Conservation (phyloP, 2,888 invertebrate species). For the Eugnorisma glareosa region DNA sequence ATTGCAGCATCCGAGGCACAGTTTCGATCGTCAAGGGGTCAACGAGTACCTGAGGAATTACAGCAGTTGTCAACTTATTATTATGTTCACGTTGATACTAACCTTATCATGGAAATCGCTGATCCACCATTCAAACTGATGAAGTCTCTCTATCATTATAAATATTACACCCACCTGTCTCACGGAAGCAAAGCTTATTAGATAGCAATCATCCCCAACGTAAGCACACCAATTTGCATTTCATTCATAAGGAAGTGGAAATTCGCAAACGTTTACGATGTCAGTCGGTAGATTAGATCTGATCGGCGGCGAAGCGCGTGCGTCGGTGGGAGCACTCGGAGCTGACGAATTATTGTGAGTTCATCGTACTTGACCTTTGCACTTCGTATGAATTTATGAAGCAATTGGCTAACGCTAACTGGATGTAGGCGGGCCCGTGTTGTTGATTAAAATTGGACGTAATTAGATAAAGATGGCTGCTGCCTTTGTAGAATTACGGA, state of each 20-base stretch:
- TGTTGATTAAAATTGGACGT: slow-evolving; percentile 70
- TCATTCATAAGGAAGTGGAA: slow-evolving; percentile 63
- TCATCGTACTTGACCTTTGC: slow-evolving; percentile 86
- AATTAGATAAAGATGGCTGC: slow-evolving; percentile 64
- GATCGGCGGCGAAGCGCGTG: slow-evolving; percentile 55
- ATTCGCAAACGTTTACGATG: slow-evolving; percentile 64
- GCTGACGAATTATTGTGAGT: slow-evolving; percentile 79
- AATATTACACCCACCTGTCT: slow-evolving; percentile 15
- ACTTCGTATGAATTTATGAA: slow-evolving; percentile 75
- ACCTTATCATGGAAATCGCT: not conserved
- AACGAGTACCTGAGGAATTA: not conserved
- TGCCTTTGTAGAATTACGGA: slow-evolving; percentile 55
- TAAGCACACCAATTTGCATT: slow-evolving; percentile 44
- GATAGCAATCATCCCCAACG: slow-evolving; percentile 16
- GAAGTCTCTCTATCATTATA: not conserved
- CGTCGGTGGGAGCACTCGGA: slow-evolving; percentile 36
- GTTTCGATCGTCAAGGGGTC: not conserved
- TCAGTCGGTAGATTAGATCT: slow-evolving; percentile 59
- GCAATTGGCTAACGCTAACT: slow-evolving; percentile 69
- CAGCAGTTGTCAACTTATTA: not conserved
- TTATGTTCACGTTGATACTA: not conserved
- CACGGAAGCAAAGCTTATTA: slow-evolving; percentile 8
- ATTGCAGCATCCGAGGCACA: not conserved
- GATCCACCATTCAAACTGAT: not conserved
- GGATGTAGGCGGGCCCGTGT: slow-evolving; percentile 67